These are phyloP conservation scores for Acanthurus leucopareius DNA, from an alignment of 2,797 vertebrate species.

Conservation along the genomic window DNA sequence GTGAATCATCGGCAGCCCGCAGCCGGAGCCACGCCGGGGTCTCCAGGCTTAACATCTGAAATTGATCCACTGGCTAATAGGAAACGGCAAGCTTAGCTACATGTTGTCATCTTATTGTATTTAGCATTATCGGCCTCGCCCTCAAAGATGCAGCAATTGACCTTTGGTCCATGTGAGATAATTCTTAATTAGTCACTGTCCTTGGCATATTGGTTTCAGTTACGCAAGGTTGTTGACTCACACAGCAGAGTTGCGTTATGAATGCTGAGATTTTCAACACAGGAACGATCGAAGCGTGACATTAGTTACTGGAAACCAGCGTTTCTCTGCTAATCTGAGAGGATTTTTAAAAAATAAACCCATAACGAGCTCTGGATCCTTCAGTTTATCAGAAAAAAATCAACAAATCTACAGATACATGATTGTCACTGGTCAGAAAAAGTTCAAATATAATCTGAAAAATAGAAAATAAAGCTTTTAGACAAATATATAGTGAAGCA, in stretches of 20 bases:
- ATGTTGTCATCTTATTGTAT: constrained; percentile 62
- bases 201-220: constrained; percentile 58
- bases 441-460: too few species aligned
- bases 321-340: too few species aligned
- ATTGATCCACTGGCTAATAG: constrained; percentile 62
- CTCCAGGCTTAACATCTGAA: constrained; percentile 52
- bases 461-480: too few species aligned
- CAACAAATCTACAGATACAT: too few species aligned
- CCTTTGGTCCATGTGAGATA: constrained; percentile 50
- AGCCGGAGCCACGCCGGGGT: constrained; percentile 32
- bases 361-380: too few species aligned
- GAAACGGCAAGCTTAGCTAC: constrained; percentile 58
- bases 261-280: constrained; percentile 22
- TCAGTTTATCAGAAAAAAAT: too few species aligned
- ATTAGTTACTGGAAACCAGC: neutral
- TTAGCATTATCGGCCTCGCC: constrained; percentile 59
- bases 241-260: neutral
- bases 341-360: too few species aligned
- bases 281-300: neutral
- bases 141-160: constrained; percentile 41
- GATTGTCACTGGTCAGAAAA: too few species aligned
- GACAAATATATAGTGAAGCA: too few species aligned
- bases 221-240: constrained; percentile 32
- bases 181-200: constrained; percentile 67
- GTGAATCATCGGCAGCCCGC: constrained; percentile 51